phyloP scores from a whole-genome alignment of 2,888 invertebrate genomes.

The Prosopocoilus inquinatus region DNA sequence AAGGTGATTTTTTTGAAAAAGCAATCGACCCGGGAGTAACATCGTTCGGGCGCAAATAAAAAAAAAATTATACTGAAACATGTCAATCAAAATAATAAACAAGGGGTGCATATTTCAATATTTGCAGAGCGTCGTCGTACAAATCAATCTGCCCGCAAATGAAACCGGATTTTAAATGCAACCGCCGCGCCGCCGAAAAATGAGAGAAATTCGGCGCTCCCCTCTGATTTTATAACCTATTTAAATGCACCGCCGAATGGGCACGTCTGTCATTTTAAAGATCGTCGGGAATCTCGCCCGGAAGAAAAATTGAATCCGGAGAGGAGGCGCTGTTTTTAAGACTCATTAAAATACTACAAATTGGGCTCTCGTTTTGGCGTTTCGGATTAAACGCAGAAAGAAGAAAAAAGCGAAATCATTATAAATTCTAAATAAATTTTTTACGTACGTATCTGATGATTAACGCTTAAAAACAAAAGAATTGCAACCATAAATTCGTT shows the following conservation, averaged over 20 bases:
- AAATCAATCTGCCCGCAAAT: conserved; percentile 48
- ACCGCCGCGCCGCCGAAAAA: conserved; percentile 26
- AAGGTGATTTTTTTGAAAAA: no score
- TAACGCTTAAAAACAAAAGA: no score
- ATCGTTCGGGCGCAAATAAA: no score
- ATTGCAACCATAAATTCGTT: no score
- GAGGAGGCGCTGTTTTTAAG: conserved; percentile 1
- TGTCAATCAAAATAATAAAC: conserved; percentile 50
- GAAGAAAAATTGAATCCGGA: not conserved
- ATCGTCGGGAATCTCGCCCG: conserved; percentile 4
- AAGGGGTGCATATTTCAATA: conserved; percentile 51
- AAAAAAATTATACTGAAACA: conserved; percentile 24
- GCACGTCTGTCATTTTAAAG: conserved; percentile 32
- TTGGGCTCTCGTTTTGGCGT: not conserved
- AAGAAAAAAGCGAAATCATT: no score
- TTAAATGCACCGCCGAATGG: conserved; percentile 32
- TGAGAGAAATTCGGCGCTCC: conserved; percentile 22
- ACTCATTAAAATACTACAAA: conserved; percentile 1
- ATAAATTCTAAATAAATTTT: no score
- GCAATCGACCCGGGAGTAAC: no score
- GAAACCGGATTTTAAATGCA: conserved; percentile 39
- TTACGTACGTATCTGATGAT: no score
- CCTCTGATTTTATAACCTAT: conserved; percentile 33
- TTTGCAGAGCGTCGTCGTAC: conserved; percentile 39
- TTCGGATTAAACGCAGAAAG: no score